phyloP scores from a whole-genome alignment of 2,888 invertebrate species.

The Pollenia amentaria region DNA sequence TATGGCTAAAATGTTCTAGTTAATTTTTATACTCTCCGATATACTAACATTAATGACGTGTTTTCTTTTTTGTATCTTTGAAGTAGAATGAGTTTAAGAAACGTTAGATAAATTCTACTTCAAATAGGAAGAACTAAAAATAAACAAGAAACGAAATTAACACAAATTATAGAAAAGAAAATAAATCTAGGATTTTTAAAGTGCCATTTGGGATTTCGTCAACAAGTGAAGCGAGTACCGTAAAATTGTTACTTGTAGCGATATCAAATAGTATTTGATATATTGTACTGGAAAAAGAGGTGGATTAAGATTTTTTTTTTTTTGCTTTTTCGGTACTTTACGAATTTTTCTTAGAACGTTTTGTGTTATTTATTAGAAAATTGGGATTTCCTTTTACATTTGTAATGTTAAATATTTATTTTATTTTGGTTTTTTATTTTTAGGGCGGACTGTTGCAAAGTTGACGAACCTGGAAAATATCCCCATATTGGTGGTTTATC shows the following conservation, averaged over 20 bases:
- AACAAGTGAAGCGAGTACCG: constrained; percentile 5
- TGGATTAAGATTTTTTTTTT: neutral
- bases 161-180: neutral
- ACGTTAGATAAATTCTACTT: too few species aligned
- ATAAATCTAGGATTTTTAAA: constrained; percentile 18
- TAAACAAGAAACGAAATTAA: neutral
- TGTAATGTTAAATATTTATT: neutral
- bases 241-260: neutral
- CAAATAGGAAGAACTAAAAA: neutral
- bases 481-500: constrained; percentile 87
- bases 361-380: neutral
- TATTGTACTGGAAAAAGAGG: neutral
- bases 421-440: constrained; percentile 16
- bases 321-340: too few species aligned
- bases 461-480: constrained; percentile 87
- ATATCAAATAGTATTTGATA: constrained; percentile 3
- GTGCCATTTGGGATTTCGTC: constrained; percentile 23
- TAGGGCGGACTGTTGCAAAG: constrained; percentile 89
- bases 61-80: neutral
- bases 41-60: neutral
- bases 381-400: neutral
- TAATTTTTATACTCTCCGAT: neutral
- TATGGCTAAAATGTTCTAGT: too few species aligned
- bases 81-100: too few species aligned
- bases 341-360: neutral